phyloP scores from a whole-genome alignment of 2,113 vertebrate species.

The Prunella himalayana region DNA sequence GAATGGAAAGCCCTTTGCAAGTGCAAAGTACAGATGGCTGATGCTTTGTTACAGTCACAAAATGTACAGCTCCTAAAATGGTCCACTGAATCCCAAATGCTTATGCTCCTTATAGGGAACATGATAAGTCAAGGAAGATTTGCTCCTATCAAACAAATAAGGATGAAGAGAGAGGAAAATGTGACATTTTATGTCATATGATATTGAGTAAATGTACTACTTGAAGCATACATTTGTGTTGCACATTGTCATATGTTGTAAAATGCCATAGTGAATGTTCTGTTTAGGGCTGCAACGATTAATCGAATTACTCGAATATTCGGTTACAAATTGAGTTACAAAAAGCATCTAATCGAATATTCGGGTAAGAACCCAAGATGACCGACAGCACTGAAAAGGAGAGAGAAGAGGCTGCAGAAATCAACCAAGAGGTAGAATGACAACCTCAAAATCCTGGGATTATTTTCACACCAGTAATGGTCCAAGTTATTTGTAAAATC shows the following conservation, averaged over 20 bases:
- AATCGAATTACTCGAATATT: slow-evolving; percentile 69
- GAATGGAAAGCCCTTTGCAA: neutral
- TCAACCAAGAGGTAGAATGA: slow-evolving; percentile 53
- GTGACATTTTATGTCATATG: slow-evolving; percentile 66
- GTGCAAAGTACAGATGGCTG: neutral
- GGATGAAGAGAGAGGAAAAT: neutral
- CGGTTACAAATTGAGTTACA: slow-evolving; percentile 43
- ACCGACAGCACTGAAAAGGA: slow-evolving; percentile 58
- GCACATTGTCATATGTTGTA: slow-evolving; percentile 62
- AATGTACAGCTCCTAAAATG: neutral
- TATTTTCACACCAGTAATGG: slow-evolving; percentile 49
- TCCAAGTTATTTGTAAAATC: slow-evolving; percentile 55
- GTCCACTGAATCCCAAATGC: neutral
- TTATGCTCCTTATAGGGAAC: neutral
- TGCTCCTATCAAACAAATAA: neutral
- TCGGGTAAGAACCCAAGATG: slow-evolving; percentile 65
- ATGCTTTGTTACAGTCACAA: neutral
- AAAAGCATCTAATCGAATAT: slow-evolving; percentile 58
- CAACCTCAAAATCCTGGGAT: slow-evolving; percentile 52
- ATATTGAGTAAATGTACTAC: slow-evolving; percentile 1
- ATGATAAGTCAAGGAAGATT: neutral
- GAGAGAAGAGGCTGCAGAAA: slow-evolving; percentile 63
- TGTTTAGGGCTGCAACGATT: slow-evolving; percentile 65
- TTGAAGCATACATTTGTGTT: slow-evolving; percentile 43
- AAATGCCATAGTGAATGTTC: slow-evolving; percentile 68